Conservation (phyloP, 2,888 invertebrate species). For the Andrena hattorfiana region DNA sequence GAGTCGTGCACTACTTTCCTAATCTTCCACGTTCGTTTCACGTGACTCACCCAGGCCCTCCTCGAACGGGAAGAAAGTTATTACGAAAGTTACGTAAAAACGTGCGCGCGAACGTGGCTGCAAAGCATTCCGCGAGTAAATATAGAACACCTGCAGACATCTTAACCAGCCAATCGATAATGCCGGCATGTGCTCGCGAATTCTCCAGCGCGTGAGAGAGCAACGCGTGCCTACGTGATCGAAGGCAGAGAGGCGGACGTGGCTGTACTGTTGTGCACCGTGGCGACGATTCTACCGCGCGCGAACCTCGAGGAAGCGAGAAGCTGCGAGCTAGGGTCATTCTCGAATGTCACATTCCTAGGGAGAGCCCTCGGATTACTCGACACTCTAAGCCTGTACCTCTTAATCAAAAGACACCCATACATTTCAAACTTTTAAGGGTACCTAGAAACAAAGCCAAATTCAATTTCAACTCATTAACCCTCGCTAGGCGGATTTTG, state of each 20-base stretch:
- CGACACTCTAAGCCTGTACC: too few relatives aligned
- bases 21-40: background rate
- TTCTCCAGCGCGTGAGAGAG: slow-evolving; percentile 9
- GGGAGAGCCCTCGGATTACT: too few relatives aligned
- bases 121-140: slow-evolving; percentile 13
- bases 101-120: background rate
- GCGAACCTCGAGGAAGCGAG: background rate
- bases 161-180: slow-evolving; percentile 51
- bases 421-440: too few relatives aligned
- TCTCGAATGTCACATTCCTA: background rate
- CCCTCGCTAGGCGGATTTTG: too few relatives aligned
- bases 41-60: background rate
- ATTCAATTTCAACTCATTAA: too few relatives aligned
- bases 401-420: too few relatives aligned
- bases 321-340: background rate
- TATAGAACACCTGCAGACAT: slow-evolving; percentile 43
- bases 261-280: background rate
- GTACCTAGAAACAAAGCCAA: too few relatives aligned
- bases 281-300: background rate
- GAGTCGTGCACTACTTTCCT: background rate
- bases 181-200: slow-evolving; percentile 23
- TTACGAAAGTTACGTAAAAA: slow-evolving; percentile 1
- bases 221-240: slow-evolving; percentile 53
- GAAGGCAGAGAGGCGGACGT: slow-evolving; percentile 32
- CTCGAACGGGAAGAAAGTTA: background rate